Evolutionary conservation across 1,140 invertebrate species (phyloP).

Genomic region (Cyclargus thomasi): DNA sequence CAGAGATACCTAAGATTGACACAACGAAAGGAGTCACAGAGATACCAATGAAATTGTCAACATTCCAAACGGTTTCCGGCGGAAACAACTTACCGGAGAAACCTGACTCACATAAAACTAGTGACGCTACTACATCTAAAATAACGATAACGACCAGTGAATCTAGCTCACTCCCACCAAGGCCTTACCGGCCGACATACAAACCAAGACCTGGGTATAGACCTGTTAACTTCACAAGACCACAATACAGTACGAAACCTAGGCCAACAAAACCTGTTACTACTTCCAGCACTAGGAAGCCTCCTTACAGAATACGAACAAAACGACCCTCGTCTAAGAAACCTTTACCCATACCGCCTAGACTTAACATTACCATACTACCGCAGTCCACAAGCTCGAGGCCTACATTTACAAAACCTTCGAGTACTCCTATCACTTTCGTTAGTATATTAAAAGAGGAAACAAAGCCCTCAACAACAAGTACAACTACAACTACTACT

Average conservation of each 20-base stretch:
- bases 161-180: slow-evolving; percentile 39
- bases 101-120: slow-evolving; percentile 31
- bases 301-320: slow-evolving; percentile 48
- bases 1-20: slow-evolving; percentile 37
- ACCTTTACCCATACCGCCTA: slow-evolving; percentile 60
- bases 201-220: slow-evolving; percentile 54
- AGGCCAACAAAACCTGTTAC: slow-evolving; percentile 58
- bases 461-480: slow-evolving; percentile 33
- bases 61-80: slow-evolving; percentile 73
- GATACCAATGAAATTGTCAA: slow-evolving; percentile 67
- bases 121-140: slow-evolving; percentile 27
- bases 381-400: slow-evolving; percentile 67
- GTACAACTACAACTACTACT: slow-evolving; percentile 31
- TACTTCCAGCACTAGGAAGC: slow-evolving; percentile 52
- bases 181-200: slow-evolving; percentile 47
- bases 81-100: slow-evolving; percentile 43
- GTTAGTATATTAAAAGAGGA: slow-evolving; percentile 64
- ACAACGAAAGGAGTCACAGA: slow-evolving; percentile 43
- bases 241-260: slow-evolving; percentile 47
- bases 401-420: slow-evolving; percentile 60
- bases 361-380: slow-evolving; percentile 75
- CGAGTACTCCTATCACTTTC: slow-evolving; percentile 58
- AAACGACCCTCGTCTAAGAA: slow-evolving; percentile 62
- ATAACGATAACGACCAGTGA: slow-evolving; percentile 24
- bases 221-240: slow-evolving; percentile 53